Evolutionary conservation across 2,113 vertebrate species (phyloP), one percentile per base, ranked within the genome.

Genomic region (Campylomormyrus tamandua): DNA sequence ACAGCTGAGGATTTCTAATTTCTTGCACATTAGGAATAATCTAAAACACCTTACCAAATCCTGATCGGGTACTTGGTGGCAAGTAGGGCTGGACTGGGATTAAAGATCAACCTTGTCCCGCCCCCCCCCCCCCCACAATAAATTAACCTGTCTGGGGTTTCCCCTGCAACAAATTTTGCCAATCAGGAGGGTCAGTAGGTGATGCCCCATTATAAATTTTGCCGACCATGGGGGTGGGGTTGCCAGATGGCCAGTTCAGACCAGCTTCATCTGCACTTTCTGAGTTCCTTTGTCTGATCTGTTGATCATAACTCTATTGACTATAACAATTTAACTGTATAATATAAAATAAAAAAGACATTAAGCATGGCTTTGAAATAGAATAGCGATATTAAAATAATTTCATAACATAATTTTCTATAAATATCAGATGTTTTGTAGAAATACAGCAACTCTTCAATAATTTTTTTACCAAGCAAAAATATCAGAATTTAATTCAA

Each of bases 1-100:
- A 31, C 90, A 90, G 8, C 15, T 27, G 42, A 85, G 27, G 87
- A 88, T 90, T 48, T 42, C 50, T 92, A 93, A 74, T 92, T 90
- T 46, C 90, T 91, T 90, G 90, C 90, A 92, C 74, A n/a, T 92
- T 89, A 74, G 93, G 93, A 92, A 94, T 94, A 93, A 95, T 93
- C 90, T 90, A 90, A 93, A 94, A 93, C 90, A 91, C 90, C 91
- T 89, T 91, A 91, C 92, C 92, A 92, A 91, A 91, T 93, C 89
- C 19, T 10, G 17, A 17, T 83, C 15, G 1, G 15, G 56, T n/a
- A 5, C 21, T 58, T 58, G 56, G 56, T 62, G 58, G 62, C n/a
- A 70, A 11, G 27, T 31, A 70, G 62, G 62, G 10, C 11, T 70
- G n/a, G 62, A 70, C 62, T 70, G 27, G 62, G 27, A 70, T 5